Base-by-base conservation (phyloP, 2,888 invertebrate genomes). In the Cerastis leucographa region DNA sequence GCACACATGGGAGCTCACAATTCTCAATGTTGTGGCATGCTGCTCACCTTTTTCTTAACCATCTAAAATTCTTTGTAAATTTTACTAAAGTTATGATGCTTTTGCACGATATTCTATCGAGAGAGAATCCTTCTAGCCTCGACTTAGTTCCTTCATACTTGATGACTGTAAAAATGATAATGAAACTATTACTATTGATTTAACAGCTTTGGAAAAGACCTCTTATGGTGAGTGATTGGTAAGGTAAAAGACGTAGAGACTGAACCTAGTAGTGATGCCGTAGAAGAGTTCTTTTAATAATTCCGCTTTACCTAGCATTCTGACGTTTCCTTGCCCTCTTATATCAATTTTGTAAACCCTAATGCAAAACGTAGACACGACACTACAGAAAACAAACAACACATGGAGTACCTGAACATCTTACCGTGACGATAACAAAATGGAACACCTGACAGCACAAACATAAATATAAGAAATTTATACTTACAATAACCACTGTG, bases 151-250 rank as follows among this genome's bases (percentile, higher is more conserved):
- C 77, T 81, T 78, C 74, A 67, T 79, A 83, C 44, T 81, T 80
- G 76, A 76, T 80, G n/a, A 79, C 80, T 77, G 54, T 80, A 80
- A 84, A 84, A 84, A 85, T 79, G 75, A 88, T 85, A 88, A 85
- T 89, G 82, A 93, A 93, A 92, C 92, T 90, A 92, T 92, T 87
- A 86, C 90, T 92, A 91, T 96, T 96, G 91, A 90, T 96, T 96
- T 94, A 93, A 96, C 96, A 96, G 96, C 95, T 96, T 96, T 92
- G 96, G 96, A 94, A 96, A 96, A 96, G 96, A 96, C 94, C 95
- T 95, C 92, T 95, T 96, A 93, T 96, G 96, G 96, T 96, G 96
- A 96, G 96, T 96, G 92, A 89, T 92, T 90, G 92, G 93, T 90
- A 86, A 96, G 96, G 96, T 96, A 96, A 95, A 91, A 85, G 71